phyloP scores from a whole-genome alignment of 2,888 invertebrate species.

The Serripes groenlandicus region DNA sequence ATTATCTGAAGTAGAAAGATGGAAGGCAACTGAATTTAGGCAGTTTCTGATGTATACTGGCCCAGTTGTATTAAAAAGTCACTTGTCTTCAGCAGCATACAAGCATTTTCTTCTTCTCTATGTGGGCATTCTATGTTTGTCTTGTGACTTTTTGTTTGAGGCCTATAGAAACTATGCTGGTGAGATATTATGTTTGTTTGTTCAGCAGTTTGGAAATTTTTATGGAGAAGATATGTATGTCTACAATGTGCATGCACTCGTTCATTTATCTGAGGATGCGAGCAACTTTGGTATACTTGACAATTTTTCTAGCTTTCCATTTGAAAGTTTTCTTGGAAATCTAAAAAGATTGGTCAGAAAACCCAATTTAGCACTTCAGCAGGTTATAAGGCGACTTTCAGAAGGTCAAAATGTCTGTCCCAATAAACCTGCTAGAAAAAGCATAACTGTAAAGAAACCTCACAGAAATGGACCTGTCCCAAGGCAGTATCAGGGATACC shows the following conservation, averaged over 20 bases:
- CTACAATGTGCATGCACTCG: slow-evolving; percentile 84
- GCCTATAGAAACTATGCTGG: slow-evolving; percentile 69
- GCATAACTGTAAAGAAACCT: too few species aligned
- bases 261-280: slow-evolving; percentile 84
- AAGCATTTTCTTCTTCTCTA: slow-evolving; percentile 58
- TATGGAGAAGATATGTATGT: slow-evolving; percentile 82
- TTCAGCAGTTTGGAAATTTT: slow-evolving; percentile 71
- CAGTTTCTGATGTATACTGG: slow-evolving; percentile 77
- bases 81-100: slow-evolving; percentile 52
- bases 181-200: slow-evolving; percentile 73
- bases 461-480: too few species aligned
- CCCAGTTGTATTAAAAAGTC: slow-evolving; percentile 70
- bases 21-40: slow-evolving; percentile 81
- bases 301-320: slow-evolving; percentile 83
- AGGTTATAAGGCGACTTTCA: slow-evolving; percentile 60
- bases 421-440: too few species aligned
- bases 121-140: slow-evolving; percentile 69
- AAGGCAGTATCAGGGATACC: too few species aligned
- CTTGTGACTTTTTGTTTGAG: slow-evolving; percentile 61
- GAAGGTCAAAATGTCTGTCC: too few species aligned
- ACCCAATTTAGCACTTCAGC: slow-evolving; percentile 54
- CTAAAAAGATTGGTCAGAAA: too few species aligned
- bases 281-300: slow-evolving; percentile 79
- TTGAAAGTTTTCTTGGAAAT: slow-evolving; percentile 81
- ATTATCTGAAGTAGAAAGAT: slow-evolving; percentile 72